phyloP scores from a whole-genome alignment of 2,113 vertebrate species.

The Furnarius figulus region DNA sequence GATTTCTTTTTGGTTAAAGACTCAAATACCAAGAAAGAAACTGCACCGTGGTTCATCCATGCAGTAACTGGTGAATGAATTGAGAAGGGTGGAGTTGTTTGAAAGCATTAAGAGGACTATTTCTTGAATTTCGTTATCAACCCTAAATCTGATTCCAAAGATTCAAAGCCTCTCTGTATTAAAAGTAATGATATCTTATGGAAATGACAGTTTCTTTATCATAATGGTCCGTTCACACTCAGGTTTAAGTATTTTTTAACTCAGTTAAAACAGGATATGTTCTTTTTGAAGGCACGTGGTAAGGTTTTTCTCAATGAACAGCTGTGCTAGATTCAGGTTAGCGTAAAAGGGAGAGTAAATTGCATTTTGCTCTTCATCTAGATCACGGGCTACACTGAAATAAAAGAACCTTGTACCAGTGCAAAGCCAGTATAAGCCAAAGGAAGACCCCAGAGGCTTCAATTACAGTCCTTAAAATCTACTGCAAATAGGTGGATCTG shows the following conservation, averaged over 20 bases:
- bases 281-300: not conserved
- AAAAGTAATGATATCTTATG: not conserved
- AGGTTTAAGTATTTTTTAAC: not conserved
- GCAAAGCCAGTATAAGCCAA: not conserved
- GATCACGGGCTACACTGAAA: not conserved
- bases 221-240: not conserved
- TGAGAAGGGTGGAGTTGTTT: conserved; percentile 4
- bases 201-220: not conserved
- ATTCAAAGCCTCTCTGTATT: not conserved
- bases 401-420: not conserved
- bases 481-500: not conserved
- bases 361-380: not conserved
- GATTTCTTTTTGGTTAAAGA: not conserved
- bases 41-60: not conserved
- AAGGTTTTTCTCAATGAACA: not conserved
- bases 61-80: not conserved
- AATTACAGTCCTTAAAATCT: not conserved
- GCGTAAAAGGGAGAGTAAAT: not conserved
- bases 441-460: not conserved
- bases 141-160: not conserved
- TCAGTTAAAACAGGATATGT: not conserved
- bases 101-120: not conserved
- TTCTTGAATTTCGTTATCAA: conserved; percentile 23
- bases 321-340: not conserved
- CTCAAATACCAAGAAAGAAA: not conserved